Percentiles rank a stretch among this genome's conserved stretches.
Conservation (phyloP, 2,797 vertebrate species). For the Tokudaia tokunoshimensis region DNA sequence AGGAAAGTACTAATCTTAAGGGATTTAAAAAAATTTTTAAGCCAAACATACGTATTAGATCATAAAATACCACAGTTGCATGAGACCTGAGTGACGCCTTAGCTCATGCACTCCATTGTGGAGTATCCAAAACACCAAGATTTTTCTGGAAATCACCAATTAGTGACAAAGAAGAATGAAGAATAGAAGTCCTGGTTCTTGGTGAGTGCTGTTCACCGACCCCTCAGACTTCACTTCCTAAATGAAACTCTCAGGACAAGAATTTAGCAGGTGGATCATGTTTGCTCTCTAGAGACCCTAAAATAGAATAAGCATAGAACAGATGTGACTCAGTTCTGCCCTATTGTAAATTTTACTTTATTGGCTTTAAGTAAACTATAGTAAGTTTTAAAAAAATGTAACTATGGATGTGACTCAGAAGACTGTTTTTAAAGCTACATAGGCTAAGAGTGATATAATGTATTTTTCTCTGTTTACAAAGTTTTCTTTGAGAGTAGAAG, state of each 20-base stretch:
- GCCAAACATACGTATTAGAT: background rate
- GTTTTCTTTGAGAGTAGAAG: background rate
- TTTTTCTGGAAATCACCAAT: conserved; percentile 1
- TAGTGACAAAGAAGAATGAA: conserved; percentile 6
- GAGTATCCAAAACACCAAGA: background rate
- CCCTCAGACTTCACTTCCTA: background rate
- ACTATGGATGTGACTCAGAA: background rate
- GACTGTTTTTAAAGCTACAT: conserved; percentile 22
- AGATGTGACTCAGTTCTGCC: background rate
- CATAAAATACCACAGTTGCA: background rate
- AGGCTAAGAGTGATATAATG: background rate
- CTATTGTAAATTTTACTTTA: background rate
- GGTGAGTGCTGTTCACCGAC: background rate
- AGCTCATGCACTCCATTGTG: background rate
- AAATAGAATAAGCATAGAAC: background rate
- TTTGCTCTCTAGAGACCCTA: background rate
- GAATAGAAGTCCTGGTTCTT: background rate
- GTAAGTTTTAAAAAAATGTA: background rate
- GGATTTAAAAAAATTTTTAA: conserved; percentile 15
- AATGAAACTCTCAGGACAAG: background rate
- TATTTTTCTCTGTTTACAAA: conserved; percentile 56
- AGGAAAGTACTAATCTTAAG: conserved; percentile 26
- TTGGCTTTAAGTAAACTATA: background rate
- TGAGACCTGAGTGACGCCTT: background rate
- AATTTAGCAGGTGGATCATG: background rate